Base-by-base conservation (phyloP, 2,113 vertebrate genomes). In the Platichthys flesus region DNA sequence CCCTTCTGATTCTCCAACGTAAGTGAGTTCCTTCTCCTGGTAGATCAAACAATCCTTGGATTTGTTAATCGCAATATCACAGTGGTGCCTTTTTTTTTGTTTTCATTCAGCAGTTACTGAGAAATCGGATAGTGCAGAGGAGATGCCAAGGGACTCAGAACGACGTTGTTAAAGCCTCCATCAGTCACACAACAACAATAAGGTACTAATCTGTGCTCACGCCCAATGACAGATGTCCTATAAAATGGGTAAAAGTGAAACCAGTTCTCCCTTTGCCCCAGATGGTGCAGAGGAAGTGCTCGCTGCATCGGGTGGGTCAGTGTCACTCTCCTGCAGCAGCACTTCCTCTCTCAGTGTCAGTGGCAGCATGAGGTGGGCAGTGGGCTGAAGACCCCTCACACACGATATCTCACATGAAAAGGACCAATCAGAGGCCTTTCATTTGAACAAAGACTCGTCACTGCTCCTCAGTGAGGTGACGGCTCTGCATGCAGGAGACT, bases 251-350 rank as follows among this genome's bases (percentile, higher is more conserved):
- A 61, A 51, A 56, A 59, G 28, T 28, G 3, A 76, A 24, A 88
- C 26, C 2, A 12, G 15, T 42, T 23, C 7, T 76, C 12, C 31
- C 14, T 76, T 78, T 87, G 12, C 15, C 51, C 42, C 23, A 92
- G 91, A 77, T 62, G 87, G 90, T 0, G 1, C 84, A 58, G 88
- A 93, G 87, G 89, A 92, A 91, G 83, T 92, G 67, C 89, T 91
- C 35, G 64, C 69, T 21, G 71, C 51, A 18, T 88, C 78, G 21
- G 82, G 80, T 79, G 85, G 88, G 76, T 86, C 89, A 83, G 71
- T 90, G 72, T 84, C 86, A 55, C 76, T 92, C 21, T 16, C 72
- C 35, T 92, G 88, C 45, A 9, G 47, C 28, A 71, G 15, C 45
- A 74, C 60, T 85, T 86, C 87, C 82, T 71, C 82, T 76, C 67